Evolutionary conservation across 2,888 invertebrate species (phyloP).

Genomic region (Drosophila ezoana): DNA sequence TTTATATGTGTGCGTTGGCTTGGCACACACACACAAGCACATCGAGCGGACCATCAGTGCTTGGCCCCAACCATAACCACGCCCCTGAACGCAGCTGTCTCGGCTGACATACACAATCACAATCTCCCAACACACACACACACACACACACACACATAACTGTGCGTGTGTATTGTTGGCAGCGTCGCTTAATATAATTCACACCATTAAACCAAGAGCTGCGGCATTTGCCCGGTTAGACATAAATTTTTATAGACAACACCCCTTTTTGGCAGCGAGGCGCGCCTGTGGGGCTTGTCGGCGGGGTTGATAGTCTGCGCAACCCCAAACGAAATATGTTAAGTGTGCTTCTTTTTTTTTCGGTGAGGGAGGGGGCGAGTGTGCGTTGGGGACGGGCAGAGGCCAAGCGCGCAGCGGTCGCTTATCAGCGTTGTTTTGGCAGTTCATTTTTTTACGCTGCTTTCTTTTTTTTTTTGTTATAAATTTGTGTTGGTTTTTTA

Average conservation of each 20-base stretch:
- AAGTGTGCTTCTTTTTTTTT: constrained; percentile 53
- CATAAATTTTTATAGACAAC: constrained; percentile 79
- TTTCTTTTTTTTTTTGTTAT: constrained; percentile 27
- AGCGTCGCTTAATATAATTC: constrained; percentile 75
- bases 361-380: not conserved
- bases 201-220: constrained; percentile 80
- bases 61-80: constrained; percentile 20
- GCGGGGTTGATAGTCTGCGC: constrained; percentile 14
- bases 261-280: constrained; percentile 40
- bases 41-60: constrained; percentile 36
- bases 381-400: constrained; percentile 22
- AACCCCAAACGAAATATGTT: constrained; percentile 64
- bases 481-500: constrained; percentile 47
- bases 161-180: constrained; percentile 39
- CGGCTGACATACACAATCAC: constrained; percentile 31
- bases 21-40: constrained; percentile 17
- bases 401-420: constrained; percentile 53
- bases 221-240: constrained; percentile 74
- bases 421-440: constrained; percentile 72
- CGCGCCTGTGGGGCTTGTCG: not conserved
- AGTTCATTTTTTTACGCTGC: constrained; percentile 45
- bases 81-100: constrained; percentile 54
- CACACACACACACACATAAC: constrained; percentile 10
- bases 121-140: constrained; percentile 3
- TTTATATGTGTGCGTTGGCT: constrained; percentile 32